Evolutionary conservation across 2,797 vertebrate genomes (phyloP).

Genomic region (Cossypha heuglini): DNA sequence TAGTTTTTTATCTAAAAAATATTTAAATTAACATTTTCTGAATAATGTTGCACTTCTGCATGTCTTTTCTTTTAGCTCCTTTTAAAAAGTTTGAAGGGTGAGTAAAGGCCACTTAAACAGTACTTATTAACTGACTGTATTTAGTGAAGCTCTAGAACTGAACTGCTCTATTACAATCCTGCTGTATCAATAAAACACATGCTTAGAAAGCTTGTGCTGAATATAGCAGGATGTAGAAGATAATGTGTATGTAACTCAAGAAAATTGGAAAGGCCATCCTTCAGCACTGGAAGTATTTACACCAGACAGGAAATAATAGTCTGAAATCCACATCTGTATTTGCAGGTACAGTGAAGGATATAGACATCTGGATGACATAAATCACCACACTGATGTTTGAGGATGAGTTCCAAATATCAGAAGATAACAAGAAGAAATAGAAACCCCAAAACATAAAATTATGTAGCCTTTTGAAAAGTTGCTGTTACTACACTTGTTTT

Average conservation of each 20-base stretch:
- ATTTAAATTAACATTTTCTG: not conserved
- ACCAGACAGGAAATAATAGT: not conserved
- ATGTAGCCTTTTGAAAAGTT: not conserved
- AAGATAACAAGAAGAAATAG: not conserved
- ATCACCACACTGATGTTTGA: not conserved
- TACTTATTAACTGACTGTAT: not conserved
- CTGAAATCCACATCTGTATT: slow-evolving; percentile 1
- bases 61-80: not conserved
- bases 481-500: not conserved
- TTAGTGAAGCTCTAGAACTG: not conserved
- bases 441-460: not conserved
- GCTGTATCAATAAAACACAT: not conserved
- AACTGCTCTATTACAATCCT: not conserved
- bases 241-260: not conserved
- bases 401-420: not conserved
- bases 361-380: not conserved
- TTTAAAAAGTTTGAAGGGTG: not conserved
- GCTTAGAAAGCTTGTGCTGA: not conserved
- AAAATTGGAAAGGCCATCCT: not conserved
- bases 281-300: not conserved
- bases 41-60: not conserved
- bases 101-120: not conserved
- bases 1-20: not conserved
- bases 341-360: slow-evolving; percentile 1
- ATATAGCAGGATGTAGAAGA: not conserved